Evolutionary conservation across 2,113 vertebrate species (phyloP).

Genomic region (Psittacara wagleri): DNA sequence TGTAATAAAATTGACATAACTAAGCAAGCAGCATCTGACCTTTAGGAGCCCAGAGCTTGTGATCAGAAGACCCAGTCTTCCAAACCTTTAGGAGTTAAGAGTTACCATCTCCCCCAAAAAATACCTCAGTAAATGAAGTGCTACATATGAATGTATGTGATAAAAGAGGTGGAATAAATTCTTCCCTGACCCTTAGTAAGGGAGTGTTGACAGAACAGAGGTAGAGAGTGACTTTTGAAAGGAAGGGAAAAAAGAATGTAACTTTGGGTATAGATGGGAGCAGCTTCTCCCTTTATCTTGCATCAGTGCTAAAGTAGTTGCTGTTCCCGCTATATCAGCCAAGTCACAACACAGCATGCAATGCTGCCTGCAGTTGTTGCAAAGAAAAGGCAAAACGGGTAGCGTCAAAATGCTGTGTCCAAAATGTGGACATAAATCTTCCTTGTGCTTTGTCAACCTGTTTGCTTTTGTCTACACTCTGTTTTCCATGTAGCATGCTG

Average conservation of each 20-base stretch:
- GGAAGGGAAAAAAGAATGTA: background rate
- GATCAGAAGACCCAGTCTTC: constrained; percentile 43
- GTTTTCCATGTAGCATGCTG: background rate
- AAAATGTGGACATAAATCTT: constrained; percentile 30
- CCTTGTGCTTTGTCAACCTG: background rate
- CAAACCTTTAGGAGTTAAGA: constrained; percentile 55
- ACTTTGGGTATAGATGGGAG: constrained; percentile 30
- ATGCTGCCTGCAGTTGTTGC: background rate
- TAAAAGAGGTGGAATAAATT: constrained; percentile 61
- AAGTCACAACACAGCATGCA: constrained; percentile 27
- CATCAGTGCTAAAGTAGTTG: constrained; percentile 48
- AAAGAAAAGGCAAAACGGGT: background rate
- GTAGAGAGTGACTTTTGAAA: constrained; percentile 40
- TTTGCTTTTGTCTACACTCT: background rate
- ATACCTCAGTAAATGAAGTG: constrained; percentile 71
- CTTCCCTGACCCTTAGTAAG: constrained; percentile 33
- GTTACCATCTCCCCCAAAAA: constrained; percentile 52
- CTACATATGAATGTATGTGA: constrained; percentile 52
- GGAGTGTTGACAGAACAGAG: constrained; percentile 68
- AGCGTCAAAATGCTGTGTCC: background rate
- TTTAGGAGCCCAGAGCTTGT: constrained; percentile 46
- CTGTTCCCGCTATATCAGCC: constrained; percentile 17
- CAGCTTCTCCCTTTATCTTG: constrained; percentile 47
- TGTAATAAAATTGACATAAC: constrained; percentile 65
- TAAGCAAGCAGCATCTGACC: constrained; percentile 67